phyloP scores from a whole-genome alignment of 2,888 invertebrate species.

The Acanthopleura granulata region DNA sequence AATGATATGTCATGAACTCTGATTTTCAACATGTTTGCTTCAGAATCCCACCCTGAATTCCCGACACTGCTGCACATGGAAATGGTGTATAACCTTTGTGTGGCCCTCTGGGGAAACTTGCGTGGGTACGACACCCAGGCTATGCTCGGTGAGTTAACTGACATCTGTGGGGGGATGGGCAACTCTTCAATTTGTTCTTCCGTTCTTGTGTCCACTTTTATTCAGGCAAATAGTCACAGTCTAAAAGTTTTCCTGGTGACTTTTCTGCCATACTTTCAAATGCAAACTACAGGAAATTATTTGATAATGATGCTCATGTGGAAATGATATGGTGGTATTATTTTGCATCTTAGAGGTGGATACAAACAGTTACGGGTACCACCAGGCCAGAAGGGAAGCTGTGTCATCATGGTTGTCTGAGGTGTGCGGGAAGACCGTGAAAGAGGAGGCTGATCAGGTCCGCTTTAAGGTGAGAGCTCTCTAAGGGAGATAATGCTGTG shows the following conservation, averaged over 20 bases:
- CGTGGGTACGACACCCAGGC: conserved; percentile 73
- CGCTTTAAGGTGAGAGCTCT: conserved; percentile 45
- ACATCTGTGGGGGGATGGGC: too few species aligned
- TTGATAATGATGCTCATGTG: background rate
- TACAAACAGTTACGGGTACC: conserved; percentile 69
- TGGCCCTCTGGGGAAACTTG: conserved; percentile 87
- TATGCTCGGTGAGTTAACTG: background rate
- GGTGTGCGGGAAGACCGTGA: conserved; percentile 70
- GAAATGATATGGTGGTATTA: background rate
- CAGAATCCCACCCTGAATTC: conserved; percentile 53
- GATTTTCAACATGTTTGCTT: conserved; percentile 20
- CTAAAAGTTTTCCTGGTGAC: too few species aligned
- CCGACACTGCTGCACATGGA: conserved; percentile 47
- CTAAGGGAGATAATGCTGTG: too few species aligned
- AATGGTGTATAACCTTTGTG: conserved; percentile 79
- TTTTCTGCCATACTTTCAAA: too few species aligned
- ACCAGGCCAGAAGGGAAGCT: conserved; percentile 76
- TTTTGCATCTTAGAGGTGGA: conserved; percentile 40
- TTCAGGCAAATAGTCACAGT: too few species aligned
- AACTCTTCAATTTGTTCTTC: too few species aligned
- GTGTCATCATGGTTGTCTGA: conserved; percentile 78
- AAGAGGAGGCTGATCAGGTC: conserved; percentile 69
- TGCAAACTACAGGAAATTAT: too few species aligned
- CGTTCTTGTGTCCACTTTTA: too few species aligned
- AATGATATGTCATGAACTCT: too few species aligned